phyloP scores from a whole-genome alignment of 1,140 invertebrate species.

The Diachasmimorpha longicaudata region DNA sequence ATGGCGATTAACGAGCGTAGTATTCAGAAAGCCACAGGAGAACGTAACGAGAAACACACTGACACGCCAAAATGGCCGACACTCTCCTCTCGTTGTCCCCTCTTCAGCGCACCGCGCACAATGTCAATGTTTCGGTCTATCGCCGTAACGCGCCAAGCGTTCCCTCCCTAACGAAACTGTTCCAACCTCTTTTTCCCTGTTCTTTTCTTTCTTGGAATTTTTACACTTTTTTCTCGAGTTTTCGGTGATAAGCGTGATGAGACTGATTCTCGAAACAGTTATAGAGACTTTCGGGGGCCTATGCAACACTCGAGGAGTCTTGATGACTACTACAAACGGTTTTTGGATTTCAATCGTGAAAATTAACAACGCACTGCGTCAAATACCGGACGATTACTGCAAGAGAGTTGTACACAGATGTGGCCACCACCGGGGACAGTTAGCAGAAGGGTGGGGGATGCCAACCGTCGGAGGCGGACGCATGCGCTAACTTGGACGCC shows the following conservation, averaged over 20 bases:
- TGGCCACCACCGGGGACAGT: slow-evolving; percentile 40
- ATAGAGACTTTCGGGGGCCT: too few relatives aligned
- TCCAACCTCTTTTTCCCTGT: slow-evolving; percentile 6
- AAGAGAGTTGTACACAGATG: slow-evolving; percentile 38
- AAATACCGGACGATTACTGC: slow-evolving; percentile 49
- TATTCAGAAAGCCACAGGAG: slow-evolving; percentile 34
- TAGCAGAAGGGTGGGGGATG: slow-evolving; percentile 31
- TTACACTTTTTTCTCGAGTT: background rate
- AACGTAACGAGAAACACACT: slow-evolving; percentile 41
- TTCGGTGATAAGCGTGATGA: too few relatives aligned
- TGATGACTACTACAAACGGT: background rate
- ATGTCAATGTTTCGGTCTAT: slow-evolving; percentile 46
- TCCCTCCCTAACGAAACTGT: slow-evolving; percentile 18
- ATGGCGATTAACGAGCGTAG: slow-evolving; percentile 39
- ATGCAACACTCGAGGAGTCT: background rate
- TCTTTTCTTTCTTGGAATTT: background rate
- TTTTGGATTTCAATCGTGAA: too few relatives aligned
- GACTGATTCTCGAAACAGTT: too few relatives aligned
- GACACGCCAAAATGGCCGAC: slow-evolving; percentile 58
- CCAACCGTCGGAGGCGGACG: too few relatives aligned
- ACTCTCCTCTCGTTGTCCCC: background rate
- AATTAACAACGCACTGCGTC: slow-evolving; percentile 48
- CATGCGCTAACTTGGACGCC: background rate
- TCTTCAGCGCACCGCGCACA: slow-evolving; percentile 27
- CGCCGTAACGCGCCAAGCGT: background rate